Evolutionary conservation across 1,140 invertebrate species (phyloP).

Genomic region (Whitmania pigra): DNA sequence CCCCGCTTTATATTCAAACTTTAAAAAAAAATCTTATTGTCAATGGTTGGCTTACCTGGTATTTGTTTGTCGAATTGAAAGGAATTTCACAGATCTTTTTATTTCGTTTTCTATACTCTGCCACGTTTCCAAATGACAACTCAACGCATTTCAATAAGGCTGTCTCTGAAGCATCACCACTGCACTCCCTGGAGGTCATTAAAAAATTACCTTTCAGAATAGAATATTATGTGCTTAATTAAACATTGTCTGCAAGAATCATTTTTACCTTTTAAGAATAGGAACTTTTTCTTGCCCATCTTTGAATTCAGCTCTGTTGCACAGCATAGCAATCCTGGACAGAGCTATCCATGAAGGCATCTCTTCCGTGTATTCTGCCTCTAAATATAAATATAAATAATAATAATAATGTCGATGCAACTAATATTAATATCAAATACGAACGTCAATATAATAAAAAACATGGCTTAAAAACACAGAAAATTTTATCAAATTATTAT

Average conservation of each 20-base stretch:
- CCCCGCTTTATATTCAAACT: too few relatives aligned
- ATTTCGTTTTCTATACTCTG: constrained; percentile 72
- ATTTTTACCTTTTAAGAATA: constrained; percentile 59
- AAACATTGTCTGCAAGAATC: neutral
- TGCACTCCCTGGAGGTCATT: constrained; percentile 46
- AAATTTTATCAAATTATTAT: too few relatives aligned
- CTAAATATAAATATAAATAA: constrained; percentile 24
- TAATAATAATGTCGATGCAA: too few relatives aligned
- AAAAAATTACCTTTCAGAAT: neutral
- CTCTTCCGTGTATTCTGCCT: constrained; percentile 44
- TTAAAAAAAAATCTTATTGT: neutral
- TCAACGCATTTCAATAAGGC: constrained; percentile 93
- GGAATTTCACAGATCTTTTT: constrained; percentile 94
- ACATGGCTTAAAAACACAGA: too few relatives aligned
- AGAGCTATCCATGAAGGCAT: constrained; percentile 84
- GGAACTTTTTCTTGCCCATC: constrained; percentile 75
- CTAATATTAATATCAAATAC: too few relatives aligned
- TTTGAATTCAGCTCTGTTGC: constrained; percentile 95
- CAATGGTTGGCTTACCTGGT: constrained; percentile 50
- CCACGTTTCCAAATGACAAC: constrained; percentile 77
- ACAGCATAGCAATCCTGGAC: constrained; percentile 78
- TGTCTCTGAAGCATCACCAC: constrained; percentile 79
- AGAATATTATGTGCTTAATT: neutral
- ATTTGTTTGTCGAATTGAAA: constrained; percentile 99
- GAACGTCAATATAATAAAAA: neutral